Evolutionary conservation across 2,113 vertebrate species (phyloP), one percentile per base, ranked within the genome.

Genomic region (Platanista minor): DNA sequence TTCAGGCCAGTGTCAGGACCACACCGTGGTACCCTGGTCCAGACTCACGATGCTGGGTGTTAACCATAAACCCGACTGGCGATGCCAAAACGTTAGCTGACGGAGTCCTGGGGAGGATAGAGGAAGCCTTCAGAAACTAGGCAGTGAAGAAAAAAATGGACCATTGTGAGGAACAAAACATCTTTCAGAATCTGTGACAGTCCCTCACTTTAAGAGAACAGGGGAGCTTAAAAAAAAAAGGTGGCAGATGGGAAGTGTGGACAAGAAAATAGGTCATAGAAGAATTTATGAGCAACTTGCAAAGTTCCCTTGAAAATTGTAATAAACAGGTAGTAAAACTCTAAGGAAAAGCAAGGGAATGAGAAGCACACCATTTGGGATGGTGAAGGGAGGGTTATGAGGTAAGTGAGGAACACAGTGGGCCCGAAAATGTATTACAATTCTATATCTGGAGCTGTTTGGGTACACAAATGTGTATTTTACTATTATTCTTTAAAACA

Each of bases 221-320:
- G 74, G 61, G 61, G 93, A 90, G 8, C 39, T 20, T 71, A 23
- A 29, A 81, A 90, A 83, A 52, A 52, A 33, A 23, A 39, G 18
- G 12, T 62, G 71, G 87, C 87, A 92, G 82, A 75, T 96, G 87
- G 92, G 64, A 39, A 91, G 18, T 62, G 80, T 77, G 84, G 95
- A 83, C 69, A 80, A 92, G 89, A 91, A 97, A 95, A 91, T 91
- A 90, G 72, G 59, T 86, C 77, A 87, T 91, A 90, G 92, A 92
- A 87, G 77, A 94, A 92, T 84, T 95, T 94, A 78, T 94, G 75
- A 90, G 87, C 74, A 77, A 86, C 54, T 91, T 92, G 33, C 39
- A 93, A 71, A 67, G 69, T 74, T 92, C 88, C 49, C 93, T 97
- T 92, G 39, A 75, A 97, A 94, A 87, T 78, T 88, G 21, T 57